Percentiles rank a stretch among this genome's conserved stretches.
These are phyloP conservation scores for Notiomystis cincta DNA, from an alignment of 2,113 vertebrate species.

Conservation along the genomic window DNA sequence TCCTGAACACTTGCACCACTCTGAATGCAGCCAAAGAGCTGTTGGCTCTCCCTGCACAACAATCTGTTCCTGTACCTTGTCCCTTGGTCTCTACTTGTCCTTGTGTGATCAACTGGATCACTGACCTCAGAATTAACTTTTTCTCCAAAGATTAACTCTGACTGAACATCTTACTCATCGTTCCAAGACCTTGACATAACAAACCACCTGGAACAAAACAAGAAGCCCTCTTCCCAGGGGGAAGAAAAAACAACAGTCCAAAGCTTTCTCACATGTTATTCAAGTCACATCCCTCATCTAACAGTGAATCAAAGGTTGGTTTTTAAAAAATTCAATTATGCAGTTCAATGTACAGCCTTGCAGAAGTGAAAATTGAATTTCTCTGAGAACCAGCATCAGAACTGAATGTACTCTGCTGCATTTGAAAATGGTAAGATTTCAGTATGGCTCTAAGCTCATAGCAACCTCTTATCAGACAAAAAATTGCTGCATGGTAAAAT, in stretches of 20 bases:
- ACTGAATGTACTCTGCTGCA: neutral
- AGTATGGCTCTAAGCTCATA: neutral
- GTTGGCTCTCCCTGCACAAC: neutral
- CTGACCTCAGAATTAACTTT: neutral
- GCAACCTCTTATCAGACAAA: neutral
- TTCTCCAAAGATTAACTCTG: neutral
- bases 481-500: neutral
- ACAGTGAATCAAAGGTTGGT: neutral
- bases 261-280: neutral
- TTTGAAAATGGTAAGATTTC: neutral
- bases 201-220: neutral
- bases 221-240: neutral
- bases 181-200: neutral
- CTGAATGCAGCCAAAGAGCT: neutral
- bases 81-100: neutral
- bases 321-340: neutral
- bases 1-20: neutral
- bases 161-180: neutral
- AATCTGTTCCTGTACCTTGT: rapidly evolving
- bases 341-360: neutral
- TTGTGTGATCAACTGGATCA: neutral
- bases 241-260: neutral
- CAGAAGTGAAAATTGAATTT: neutral
- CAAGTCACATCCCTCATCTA: neutral
- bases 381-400: neutral